Evolutionary conservation across 2,797 vertebrate species (phyloP), one percentile per base, ranked within the genome.

Genomic region (Falco rusticolus): DNA sequence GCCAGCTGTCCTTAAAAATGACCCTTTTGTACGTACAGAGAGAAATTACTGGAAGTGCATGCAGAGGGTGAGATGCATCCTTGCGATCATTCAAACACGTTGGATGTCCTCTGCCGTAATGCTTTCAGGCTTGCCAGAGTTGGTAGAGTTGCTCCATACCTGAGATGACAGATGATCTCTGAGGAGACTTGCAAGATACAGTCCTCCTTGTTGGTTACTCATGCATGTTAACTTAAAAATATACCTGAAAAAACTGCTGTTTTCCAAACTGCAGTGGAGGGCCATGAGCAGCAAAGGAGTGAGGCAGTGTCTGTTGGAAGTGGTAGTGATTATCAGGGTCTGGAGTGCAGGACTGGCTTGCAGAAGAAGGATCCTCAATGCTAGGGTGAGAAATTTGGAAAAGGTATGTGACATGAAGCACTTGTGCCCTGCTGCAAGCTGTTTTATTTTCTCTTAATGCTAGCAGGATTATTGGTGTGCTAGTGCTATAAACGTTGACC

Each of bases 51-150:
- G 50, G 16, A 28, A 31, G 22, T 0, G 1, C 6, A 3, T 17
- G 19, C 34, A 51, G 31, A 41, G 29, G 19, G 22, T 29, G 24
- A 39, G 53, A 26, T 33, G 22, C 7, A 41, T 1, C 18, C 8
- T 0, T 29, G 21, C 26, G 24, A 34, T 71, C 1, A 2, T 39
- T 66, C 3, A 5, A 39, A 29, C 11, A 26, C 2, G 1, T 3
- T 1, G 5, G 7, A 20, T 61, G 25, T 57, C 37, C 48, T 59
- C 43, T 86, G 66, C 37, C 18, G 17, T n/a, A 1, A 22, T 68
- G 54, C 45, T 39, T 69, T 64, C 39, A 50, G 45, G 13, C 60
- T 45, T 54, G 39, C 19, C 29, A 26, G 18, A 12, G 21, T 20
- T 77, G n/a, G 9, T 41, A 41, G 21, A 15, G 31, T 76, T 87